Evolutionary conservation across 2,113 vertebrate species (phyloP), one percentile per base, ranked within the genome.

Genomic region (Lanius ludovicianus): DNA sequence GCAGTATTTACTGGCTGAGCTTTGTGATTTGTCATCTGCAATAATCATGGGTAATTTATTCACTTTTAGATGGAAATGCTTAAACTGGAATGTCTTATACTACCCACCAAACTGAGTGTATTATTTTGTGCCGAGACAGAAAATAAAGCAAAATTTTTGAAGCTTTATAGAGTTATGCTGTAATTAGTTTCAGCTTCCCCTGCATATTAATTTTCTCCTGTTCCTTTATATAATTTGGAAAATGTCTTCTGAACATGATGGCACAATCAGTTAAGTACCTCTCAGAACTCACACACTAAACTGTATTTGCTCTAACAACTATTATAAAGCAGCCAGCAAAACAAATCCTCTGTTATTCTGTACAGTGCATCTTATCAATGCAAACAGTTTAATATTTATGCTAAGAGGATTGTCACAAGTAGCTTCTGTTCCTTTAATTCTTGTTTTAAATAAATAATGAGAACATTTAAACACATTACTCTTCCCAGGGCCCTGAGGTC

Each of bases 401-500:
- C 98, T 98, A 98, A 98, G 98, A 98, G 98, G 98, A 98, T 98
- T 98, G 98, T 98, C 96, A 97, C 98, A 98, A 98, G 98, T 98
- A 98, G 98, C 98, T 98, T 98, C 98, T 98, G 98, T 99, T 99
- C 98, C 98, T 99, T 99, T 99, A 99, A 99, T 99, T 99, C 98
- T 98, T 98, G 98, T 98, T 99, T 99, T 99, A 99, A 99, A 99
- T 99, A 99, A 99, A 99, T 99, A 99, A 99, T 99, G 99, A 99
- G 99, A 99, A 99, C 99, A 99, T 99, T 99, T 99, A 99, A 99
- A 99, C 98, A 99, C 99, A 99, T 99, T 98, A 98, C 98, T 99
- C 98, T 98, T 99, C 98, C 98, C 97, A 97, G 98, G 98, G 99
- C 98, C 98, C 98, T 94, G 98, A 99, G 99, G 99, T 99, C 99